A percentile compares a stretch with the other conserved stretches of the same genome.
Conservation (phyloP, 2,113 vertebrate genomes). For the Cyprinodon tularosa region DNA sequence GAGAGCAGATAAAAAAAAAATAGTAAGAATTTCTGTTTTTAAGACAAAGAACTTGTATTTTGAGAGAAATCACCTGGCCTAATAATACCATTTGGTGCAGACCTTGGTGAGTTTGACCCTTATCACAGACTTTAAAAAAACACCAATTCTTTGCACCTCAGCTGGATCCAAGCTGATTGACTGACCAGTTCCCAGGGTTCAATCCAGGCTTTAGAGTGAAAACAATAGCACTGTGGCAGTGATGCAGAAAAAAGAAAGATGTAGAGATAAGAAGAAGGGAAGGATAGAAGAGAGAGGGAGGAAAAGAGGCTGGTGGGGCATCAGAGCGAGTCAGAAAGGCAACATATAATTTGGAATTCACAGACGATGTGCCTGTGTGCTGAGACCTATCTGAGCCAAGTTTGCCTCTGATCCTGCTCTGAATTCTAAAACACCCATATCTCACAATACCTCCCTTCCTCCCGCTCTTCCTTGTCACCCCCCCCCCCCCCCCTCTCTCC, state of each 20-base stretch:
- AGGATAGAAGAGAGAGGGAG: slow-evolving; percentile 33
- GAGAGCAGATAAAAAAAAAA: background rate
- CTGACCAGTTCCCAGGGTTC: slow-evolving; percentile 16
- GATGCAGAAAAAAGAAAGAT: slow-evolving; percentile 30
- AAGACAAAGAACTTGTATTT: background rate
- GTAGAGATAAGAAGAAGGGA: slow-evolving; percentile 32
- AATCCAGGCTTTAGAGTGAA: slow-evolving; percentile 36
- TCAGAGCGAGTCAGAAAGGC: slow-evolving; percentile 47
- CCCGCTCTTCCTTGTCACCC: slow-evolving; percentile 24
- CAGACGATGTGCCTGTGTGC: slow-evolving; percentile 53
- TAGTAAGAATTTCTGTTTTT: background rate
- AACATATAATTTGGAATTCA: slow-evolving; percentile 67
- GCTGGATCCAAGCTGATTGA: slow-evolving; percentile 26
- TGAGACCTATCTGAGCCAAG: slow-evolving; percentile 65
- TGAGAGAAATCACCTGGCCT: slow-evolving; percentile 2
- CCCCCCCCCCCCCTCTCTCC: background rate
- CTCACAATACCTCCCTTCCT: slow-evolving; percentile 17
- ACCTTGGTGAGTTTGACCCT: background rate
- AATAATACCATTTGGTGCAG: background rate
- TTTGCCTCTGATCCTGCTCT: slow-evolving; percentile 67
- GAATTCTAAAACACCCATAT: slow-evolving; percentile 63
- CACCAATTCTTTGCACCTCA: slow-evolving; percentile 7
- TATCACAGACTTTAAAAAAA: background rate
- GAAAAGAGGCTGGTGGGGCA: slow-evolving; percentile 11
- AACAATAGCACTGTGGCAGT: slow-evolving; percentile 44